phyloP scores from a whole-genome alignment of 2,888 invertebrate species.

The Tolmerus cingulatus region DNA sequence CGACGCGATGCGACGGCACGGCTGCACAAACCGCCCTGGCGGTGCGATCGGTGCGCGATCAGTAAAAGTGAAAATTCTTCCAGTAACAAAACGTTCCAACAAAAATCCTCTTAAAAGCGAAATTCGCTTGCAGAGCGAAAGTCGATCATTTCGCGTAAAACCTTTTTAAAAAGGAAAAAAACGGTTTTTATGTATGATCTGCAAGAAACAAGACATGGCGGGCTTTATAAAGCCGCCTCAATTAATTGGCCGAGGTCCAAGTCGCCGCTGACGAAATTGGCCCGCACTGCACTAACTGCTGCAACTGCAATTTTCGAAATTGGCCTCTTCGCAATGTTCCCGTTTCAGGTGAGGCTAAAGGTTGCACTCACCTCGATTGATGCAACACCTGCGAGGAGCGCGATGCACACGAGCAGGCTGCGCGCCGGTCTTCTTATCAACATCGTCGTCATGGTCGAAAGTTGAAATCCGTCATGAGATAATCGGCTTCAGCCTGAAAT shows the following conservation, averaged over 20 bases:
- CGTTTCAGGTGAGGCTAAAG: background rate
- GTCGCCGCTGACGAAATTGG: background rate
- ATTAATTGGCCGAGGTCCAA: conserved; percentile 22
- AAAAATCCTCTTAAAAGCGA: conserved; percentile 10
- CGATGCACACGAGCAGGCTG: conserved; percentile 18
- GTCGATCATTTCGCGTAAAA: conserved; percentile 14
- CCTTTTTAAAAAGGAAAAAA: background rate
- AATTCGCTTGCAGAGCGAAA: conserved; percentile 22
- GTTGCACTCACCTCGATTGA: conserved; percentile 31
- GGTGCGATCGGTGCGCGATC: conserved; percentile 1
- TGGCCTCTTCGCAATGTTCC: background rate
- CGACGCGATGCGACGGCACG: background rate
- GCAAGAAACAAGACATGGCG: background rate
- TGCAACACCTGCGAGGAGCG: conserved; percentile 7
- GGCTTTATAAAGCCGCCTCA: background rate
- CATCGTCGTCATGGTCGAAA: background rate
- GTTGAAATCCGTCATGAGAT: conserved; percentile 33
- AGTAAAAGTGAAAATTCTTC: conserved; percentile 34
- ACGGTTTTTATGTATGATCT: background rate
- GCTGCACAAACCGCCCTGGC: background rate
- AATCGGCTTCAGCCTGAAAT: conserved; percentile 19
- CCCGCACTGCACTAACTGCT: background rate
- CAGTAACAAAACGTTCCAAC: background rate
- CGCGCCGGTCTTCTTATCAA: background rate
- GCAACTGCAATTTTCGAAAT: conserved; percentile 6